Evolutionary conservation across 1,140 invertebrate species (phyloP).

Genomic region (Drosophila navojoa): DNA sequence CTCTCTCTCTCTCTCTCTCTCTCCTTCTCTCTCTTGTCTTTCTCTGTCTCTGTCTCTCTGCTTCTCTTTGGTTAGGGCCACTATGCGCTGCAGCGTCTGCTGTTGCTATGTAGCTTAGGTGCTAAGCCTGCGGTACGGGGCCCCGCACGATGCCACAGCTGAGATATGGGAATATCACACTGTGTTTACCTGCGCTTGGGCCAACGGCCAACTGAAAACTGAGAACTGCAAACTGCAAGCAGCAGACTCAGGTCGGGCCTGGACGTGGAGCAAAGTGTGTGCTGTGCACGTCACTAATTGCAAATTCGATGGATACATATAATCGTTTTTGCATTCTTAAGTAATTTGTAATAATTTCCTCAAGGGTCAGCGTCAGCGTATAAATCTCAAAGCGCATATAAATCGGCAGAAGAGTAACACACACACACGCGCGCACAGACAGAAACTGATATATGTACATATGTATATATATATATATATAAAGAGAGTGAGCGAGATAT

Average conservation of each 20-base stretch:
- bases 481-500: too few species aligned
- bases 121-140: conserved; percentile 54
- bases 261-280: conserved; percentile 68
- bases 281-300: conserved; percentile 83
- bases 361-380: conserved; percentile 79
- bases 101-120: conserved; percentile 49
- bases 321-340: conserved; percentile 84
- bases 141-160: conserved; percentile 58
- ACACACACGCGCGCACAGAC: conserved; percentile 30
- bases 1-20: not conserved
- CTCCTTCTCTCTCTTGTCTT: too few species aligned
- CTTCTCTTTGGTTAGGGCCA: conserved; percentile 43
- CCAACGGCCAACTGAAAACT: conserved; percentile 22
- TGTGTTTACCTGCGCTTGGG: conserved; percentile 50
- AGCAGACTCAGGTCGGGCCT: conserved; percentile 9
- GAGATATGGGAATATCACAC: conserved; percentile 69
- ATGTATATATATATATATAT: too few species aligned
- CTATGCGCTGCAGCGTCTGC: not conserved
- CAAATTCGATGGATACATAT: conserved; percentile 84
- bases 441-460: too few species aligned
- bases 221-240: conserved; percentile 1
- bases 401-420: conserved; percentile 48
- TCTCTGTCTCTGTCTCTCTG: not conserved
- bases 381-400: conserved; percentile 73
- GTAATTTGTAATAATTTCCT: conserved; percentile 84